Evolutionary conservation across 2,797 vertebrate species (phyloP).

Genomic region (Darevskia mixta): DNA sequence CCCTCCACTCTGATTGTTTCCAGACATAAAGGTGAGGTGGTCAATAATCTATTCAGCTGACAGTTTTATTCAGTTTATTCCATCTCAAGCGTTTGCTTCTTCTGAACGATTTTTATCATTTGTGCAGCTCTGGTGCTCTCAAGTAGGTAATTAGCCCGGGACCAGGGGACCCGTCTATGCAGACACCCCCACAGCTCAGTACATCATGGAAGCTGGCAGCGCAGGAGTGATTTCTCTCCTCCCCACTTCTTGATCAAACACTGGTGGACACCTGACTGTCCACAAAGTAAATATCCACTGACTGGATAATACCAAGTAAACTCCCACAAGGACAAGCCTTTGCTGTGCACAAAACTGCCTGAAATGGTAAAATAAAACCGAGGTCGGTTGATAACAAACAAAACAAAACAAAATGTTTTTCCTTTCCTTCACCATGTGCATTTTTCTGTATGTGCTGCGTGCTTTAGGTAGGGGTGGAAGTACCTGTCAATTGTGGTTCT

Average conservation of each 20-base stretch:
- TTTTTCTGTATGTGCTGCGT: background rate
- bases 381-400: background rate
- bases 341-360: background rate
- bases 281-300: background rate
- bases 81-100: constrained; percentile 30
- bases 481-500: background rate
- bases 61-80: constrained; percentile 46
- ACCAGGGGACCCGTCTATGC: background rate
- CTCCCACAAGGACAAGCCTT: background rate
- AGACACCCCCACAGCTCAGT: background rate
- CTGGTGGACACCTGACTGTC: background rate
- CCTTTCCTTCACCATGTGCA: background rate
- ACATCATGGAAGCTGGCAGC: background rate
- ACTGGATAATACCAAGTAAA: background rate
- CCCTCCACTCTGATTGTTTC: constrained; percentile 6
- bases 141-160: constrained; percentile 4
- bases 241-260: background rate
- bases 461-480: too few species aligned
- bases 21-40: constrained; percentile 28
- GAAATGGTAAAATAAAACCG: background rate
- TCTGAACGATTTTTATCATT: constrained; percentile 38
- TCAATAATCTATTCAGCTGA: constrained; percentile 49
- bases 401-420: background rate
- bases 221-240: background rate
- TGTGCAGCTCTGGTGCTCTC: constrained; percentile 14